These are phyloP conservation scores for Andrena chrysosceles DNA, from an alignment of 2,888 invertebrate genomes.

Conservation along the genomic window DNA sequence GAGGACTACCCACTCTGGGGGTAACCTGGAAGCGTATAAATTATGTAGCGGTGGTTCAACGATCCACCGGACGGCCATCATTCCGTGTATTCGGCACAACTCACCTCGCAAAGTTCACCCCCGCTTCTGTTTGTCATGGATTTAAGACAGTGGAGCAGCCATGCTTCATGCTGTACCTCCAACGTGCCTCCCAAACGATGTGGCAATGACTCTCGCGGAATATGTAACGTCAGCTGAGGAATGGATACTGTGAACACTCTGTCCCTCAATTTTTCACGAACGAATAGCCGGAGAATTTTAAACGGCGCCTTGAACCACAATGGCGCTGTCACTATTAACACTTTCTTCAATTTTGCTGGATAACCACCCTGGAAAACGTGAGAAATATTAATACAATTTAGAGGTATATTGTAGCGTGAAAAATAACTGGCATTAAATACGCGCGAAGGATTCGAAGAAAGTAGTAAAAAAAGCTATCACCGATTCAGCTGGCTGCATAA, in stretches of 20 bases:
- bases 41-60: background rate
- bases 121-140: slow-evolving; percentile 94
- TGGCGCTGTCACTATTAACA: slow-evolving; percentile 98
- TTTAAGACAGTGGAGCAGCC: slow-evolving; percentile 92
- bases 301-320: slow-evolving; percentile 99
- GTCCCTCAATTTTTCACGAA: slow-evolving; percentile 97
- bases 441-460: background rate
- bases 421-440: background rate
- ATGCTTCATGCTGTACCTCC: slow-evolving; percentile 95
- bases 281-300: slow-evolving; percentile 97
- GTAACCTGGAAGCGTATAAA: slow-evolving; percentile 74
- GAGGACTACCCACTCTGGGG: slow-evolving; percentile 82
- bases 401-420: too few species aligned
- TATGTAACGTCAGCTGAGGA: slow-evolving; percentile 95
- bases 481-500: slow-evolving; percentile 44
- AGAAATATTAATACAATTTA: too few species aligned
- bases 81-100: background rate
- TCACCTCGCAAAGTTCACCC: slow-evolving; percentile 84
- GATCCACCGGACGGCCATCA: background rate
- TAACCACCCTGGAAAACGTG: slow-evolving; percentile 92
- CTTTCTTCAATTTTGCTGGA: slow-evolving; percentile 98
- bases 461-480: slow-evolving; percentile 5
- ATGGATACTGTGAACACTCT: slow-evolving; percentile 97
- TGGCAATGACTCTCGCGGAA: slow-evolving; percentile 95
- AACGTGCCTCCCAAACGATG: slow-evolving; percentile 95